Conservation (phyloP, 2,888 invertebrate species). For the Cyclophora albipunctata region DNA sequence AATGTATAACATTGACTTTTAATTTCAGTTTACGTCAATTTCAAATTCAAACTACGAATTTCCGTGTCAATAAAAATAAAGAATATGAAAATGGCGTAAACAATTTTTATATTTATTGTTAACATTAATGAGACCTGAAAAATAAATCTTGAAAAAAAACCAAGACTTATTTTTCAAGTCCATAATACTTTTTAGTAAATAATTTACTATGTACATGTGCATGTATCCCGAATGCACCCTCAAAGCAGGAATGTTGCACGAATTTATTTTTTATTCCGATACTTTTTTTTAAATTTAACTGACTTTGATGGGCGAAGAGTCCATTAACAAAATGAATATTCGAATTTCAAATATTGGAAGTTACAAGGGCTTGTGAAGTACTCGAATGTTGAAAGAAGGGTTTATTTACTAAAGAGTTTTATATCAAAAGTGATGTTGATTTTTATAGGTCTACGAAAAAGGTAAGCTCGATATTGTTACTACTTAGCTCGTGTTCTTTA, state of each 20-base stretch:
- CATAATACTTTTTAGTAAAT: slow-evolving; percentile 30
- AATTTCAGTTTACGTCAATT: too few relatives aligned
- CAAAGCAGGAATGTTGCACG: slow-evolving; percentile 70
- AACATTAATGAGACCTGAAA: background rate
- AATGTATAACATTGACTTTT: too few relatives aligned
- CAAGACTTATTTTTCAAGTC: slow-evolving; percentile 23
- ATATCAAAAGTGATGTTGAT: too few relatives aligned
- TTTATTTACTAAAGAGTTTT: too few relatives aligned
- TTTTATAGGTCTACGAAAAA: too few relatives aligned
- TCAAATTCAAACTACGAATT: too few relatives aligned
- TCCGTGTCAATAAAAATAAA: too few relatives aligned
- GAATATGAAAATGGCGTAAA: too few relatives aligned
- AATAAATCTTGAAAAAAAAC: background rate
- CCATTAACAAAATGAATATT: slow-evolving; percentile 64
- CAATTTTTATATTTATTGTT: too few relatives aligned
- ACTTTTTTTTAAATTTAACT: slow-evolving; percentile 43
- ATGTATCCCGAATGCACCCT: slow-evolving; percentile 71
- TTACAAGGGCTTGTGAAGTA: slow-evolving; percentile 18
- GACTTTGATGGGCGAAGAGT: slow-evolving; percentile 52
- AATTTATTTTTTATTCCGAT: slow-evolving; percentile 42
- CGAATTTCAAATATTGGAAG: slow-evolving; percentile 36
- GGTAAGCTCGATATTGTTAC: too few relatives aligned
- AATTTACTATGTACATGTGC: slow-evolving; percentile 52
- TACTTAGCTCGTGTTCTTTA: too few relatives aligned
- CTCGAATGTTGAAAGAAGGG: slow-evolving; percentile 3